These are phyloP conservation scores for Lethocerus indicus DNA, from an alignment of 1,140 invertebrate genomes.

Conservation along the genomic window DNA sequence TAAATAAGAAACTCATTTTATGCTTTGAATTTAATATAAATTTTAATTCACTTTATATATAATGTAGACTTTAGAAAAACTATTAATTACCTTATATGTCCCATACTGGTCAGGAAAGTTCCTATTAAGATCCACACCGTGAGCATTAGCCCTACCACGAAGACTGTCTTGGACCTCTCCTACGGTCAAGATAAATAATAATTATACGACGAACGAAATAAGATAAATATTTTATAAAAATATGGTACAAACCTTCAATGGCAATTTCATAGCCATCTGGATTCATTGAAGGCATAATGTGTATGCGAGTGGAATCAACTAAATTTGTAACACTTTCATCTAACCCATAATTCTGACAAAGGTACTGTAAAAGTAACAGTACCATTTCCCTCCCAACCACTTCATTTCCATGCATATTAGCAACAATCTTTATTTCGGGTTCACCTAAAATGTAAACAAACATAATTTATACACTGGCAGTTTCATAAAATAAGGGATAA, in stretches of 20 bases:
- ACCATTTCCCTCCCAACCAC: slow-evolving; percentile 80
- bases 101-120: slow-evolving; percentile 90
- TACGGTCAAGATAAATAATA: not conserved
- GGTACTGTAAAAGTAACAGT: slow-evolving; percentile 62
- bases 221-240: not conserved
- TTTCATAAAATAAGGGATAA: not conserved
- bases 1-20: not conserved
- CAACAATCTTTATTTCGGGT: slow-evolving; percentile 87
- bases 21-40: not conserved
- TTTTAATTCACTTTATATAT: not conserved
- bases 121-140: slow-evolving; percentile 80
- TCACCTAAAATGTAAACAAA: slow-evolving; percentile 32
- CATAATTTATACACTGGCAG: too few relatives aligned
- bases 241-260: slow-evolving; percentile 32
- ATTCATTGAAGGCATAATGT: slow-evolving; percentile 93
- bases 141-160: slow-evolving; percentile 61
- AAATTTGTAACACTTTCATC: slow-evolving; percentile 56
- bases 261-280: slow-evolving; percentile 89
- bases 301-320: slow-evolving; percentile 67
- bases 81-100: not conserved
- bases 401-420: slow-evolving; percentile 96
- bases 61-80: not conserved
- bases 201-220: not conserved
- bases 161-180: slow-evolving; percentile 44
- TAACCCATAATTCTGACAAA: slow-evolving; percentile 69